Base-by-base conservation (phyloP, 2,113 vertebrate genomes). In the Sitta europaea region DNA sequence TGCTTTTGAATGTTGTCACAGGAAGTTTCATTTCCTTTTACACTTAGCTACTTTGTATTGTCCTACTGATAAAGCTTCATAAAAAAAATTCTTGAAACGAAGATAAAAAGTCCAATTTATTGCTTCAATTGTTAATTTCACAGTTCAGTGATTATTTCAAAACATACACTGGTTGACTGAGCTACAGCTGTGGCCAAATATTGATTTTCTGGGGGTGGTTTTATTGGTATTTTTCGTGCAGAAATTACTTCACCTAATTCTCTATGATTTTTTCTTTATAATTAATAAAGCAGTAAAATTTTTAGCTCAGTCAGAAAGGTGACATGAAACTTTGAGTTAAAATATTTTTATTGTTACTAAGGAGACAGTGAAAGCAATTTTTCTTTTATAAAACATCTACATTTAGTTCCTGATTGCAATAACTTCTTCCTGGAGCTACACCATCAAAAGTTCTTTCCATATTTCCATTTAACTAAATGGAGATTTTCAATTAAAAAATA, bases 81-180 rank as follows among this genome's bases (percentile, higher is more conserved):
- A 67, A 87, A 53, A 53, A 88, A 77, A 68, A 61, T 10, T 81
- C 23, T 76, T 82, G 50, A 57, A 63, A 50, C 25, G 57, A 71
- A 96, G 65, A 76, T 89, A 75, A 86, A 83, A 94, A 74, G 35
- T 85, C 55, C 79, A 94, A 78, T 93, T 91, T 96, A 74, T 65
- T 47, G 15, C 62, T 96, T 95, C 84, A 95, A 15, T 92, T 95
- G 68, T 92, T 92, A 94, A 93, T 97, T 96, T 96, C 82, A 94
- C 68, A 87, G 71, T 59, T 96, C 84, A 90, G 33, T 93, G 86
- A 61, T 95, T 94, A 86, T 81, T 93, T 89, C 40, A 47, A 82
- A 95, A 76, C 29, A n/a, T 50, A 66, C 18, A 17, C 48, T 84
- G 61, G 23, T 67, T 89, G 62, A 17, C 57, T 93, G 85, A 90